Evolutionary conservation across 2,113 vertebrate genomes (phyloP), one percentile per base, ranked within the genome.

Genomic region (Oostethus manadensis): DNA sequence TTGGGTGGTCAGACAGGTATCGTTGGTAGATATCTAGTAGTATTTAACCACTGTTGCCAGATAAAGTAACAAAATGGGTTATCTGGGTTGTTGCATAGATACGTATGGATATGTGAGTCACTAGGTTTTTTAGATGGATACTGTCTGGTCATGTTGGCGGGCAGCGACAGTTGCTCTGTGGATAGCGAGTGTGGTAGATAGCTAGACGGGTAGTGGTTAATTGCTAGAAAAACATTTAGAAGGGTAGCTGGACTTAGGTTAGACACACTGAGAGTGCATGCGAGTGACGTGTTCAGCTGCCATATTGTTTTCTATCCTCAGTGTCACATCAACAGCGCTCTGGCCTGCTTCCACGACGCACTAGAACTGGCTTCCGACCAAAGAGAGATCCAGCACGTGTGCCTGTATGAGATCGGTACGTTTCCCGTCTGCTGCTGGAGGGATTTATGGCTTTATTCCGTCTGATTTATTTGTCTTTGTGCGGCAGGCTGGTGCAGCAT

Each of bases 241-340:
- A n/a, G n/a, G n/a, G n/a, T n/a, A n/a, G n/a, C n/a, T n/a, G n/a
- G n/a, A n/a, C n/a, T n/a, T n/a, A n/a, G n/a, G n/a, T n/a, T n/a
- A n/a, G n/a, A n/a, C n/a, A 17, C 18, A 47, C 6, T 47, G 8
- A 47, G 4, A 20, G 21, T 21, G 20, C 11, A 21, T 4, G n/a
- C 7, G n/a, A 23, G 21, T 50, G 23, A 51, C 9, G 50, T 9
- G 8, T 51, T 51, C 23, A 51, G 16, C 16, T 42, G 14, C 38
- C 38, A 33, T 33, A 4, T 2, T 68, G 56, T 73, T 60, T 64
- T 80, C 22, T 74, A 71, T 71, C 78, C 10, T 29, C 72, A 99
- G 96, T 98, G 95, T 89, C 94, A 98, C 72, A 98, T 98, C 88
- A 99, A 99, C 83, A 96, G 94, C 90, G 97, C 97, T 86, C 89